Evolutionary conservation across 1,140 invertebrate species (phyloP).

Genomic region (Caenorhabditis latens): DNA sequence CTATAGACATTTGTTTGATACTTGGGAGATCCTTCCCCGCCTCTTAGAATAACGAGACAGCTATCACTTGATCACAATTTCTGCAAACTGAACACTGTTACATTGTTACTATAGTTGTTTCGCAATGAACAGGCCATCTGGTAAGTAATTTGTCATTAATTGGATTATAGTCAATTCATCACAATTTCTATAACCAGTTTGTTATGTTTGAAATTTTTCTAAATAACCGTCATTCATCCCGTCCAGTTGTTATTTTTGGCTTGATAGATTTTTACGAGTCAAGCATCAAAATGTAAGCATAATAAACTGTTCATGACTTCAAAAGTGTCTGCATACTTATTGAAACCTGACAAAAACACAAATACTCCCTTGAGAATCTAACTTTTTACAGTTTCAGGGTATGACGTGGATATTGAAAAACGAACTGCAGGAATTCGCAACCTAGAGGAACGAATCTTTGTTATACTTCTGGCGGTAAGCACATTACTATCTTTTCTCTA

Average conservation of each 20-base stretch:
- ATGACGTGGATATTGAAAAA: constrained; percentile 13
- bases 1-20: constrained; percentile 46
- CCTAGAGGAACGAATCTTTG: constrained; percentile 31
- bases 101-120: neutral
- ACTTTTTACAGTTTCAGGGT: constrained; percentile 1
- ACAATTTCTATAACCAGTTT: no score
- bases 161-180: no score
- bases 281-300: no score
- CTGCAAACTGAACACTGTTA: neutral
- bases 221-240: no score
- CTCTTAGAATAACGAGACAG: constrained; percentile 20
- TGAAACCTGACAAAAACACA: no score
- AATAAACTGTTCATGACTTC: no score
- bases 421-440: constrained; percentile 14
- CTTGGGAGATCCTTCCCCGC: constrained; percentile 33
- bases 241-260: no score
- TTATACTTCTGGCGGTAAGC: neutral
- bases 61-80: neutral
- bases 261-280: no score
- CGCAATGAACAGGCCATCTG: neutral
- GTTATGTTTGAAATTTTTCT: no score
- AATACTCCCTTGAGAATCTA: no score
- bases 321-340: no score
- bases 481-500: neutral
- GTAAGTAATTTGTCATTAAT: neutral